phyloP scores from a whole-genome alignment of 2,797 vertebrate species.

The Danio kyathit region DNA sequence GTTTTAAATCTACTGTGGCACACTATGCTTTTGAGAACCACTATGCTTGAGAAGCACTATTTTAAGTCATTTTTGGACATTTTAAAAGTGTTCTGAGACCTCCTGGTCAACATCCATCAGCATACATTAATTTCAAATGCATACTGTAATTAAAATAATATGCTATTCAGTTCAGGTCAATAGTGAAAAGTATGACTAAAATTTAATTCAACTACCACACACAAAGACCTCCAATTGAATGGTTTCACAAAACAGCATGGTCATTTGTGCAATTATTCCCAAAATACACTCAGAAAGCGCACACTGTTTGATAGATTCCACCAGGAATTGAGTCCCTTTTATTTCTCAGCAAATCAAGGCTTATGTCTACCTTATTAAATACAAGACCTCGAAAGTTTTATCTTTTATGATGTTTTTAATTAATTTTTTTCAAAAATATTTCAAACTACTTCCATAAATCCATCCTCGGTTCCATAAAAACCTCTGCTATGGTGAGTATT shows the following conservation, averaged over 20 bases:
- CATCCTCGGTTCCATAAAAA: background rate
- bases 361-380: background rate
- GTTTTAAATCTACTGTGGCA: no score
- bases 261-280: background rate
- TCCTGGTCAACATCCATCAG: background rate
- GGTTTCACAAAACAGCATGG: background rate
- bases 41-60: no score
- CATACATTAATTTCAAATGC: background rate
- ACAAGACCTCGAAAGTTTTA: background rate
- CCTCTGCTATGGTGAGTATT: conserved; percentile 4
- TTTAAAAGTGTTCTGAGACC: background rate
- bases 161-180: no score
- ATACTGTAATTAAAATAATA: background rate
- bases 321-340: background rate
- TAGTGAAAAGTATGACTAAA: background rate
- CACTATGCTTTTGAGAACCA: no score
- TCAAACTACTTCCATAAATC: conserved; percentile 10
- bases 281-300: background rate
- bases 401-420: conserved; percentile 2
- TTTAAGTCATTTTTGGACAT: no score
- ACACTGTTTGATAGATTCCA: background rate
- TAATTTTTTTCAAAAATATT: conserved; percentile 3
- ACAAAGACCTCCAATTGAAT: background rate
- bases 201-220: background rate
- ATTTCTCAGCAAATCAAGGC: background rate